Percentiles rank a stretch among this genome's conserved stretches.
These are phyloP conservation scores for Mus spicilegus DNA, from an alignment of 2,113 vertebrate species.

Conservation along the genomic window DNA sequence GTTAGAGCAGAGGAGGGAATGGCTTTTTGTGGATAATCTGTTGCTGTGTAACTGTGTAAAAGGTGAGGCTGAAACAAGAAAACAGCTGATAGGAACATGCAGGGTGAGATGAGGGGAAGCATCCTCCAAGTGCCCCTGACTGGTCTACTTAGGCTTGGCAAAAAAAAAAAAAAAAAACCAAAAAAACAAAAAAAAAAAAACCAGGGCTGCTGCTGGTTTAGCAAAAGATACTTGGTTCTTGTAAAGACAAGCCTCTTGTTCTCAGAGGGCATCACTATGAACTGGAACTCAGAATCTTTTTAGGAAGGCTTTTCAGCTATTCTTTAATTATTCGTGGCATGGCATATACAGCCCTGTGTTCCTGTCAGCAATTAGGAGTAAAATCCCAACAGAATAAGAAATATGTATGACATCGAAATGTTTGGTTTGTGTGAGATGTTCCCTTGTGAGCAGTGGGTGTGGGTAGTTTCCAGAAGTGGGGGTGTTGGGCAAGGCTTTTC, in stretches of 20 bases:
- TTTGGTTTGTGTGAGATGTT: constrained; percentile 81
- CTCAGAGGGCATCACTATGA: constrained; percentile 71
- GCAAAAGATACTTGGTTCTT: constrained; percentile 73
- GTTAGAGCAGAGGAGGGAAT: constrained; percentile 64
- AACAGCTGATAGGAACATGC: constrained; percentile 75
- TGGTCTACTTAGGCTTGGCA: neutral
- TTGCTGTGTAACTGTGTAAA: constrained; percentile 71
- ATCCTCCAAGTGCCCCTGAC: constrained; percentile 43
- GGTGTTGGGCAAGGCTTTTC: constrained; percentile 75
- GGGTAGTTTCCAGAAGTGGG: constrained; percentile 65
- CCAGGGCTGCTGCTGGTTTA: constrained; percentile 75
- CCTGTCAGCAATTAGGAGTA: constrained; percentile 81
- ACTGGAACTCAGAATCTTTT: constrained; percentile 78
- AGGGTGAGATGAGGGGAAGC: constrained; percentile 68
- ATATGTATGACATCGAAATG: constrained; percentile 79
- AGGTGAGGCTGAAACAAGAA: constrained; percentile 70
- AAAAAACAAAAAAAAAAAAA: neutral
- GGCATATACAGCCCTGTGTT: constrained; percentile 75
- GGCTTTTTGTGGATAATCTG: constrained; percentile 37
- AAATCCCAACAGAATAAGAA: constrained; percentile 78
- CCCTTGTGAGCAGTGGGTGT: constrained; percentile 78
- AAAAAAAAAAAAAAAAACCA: constrained; percentile 30
- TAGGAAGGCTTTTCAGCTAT: constrained; percentile 68
- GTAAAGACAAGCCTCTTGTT: constrained; percentile 73
- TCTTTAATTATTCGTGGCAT: constrained; percentile 68